phyloP scores from a whole-genome alignment of 2,797 vertebrate species.

The Rhinoraja longicauda region DNA sequence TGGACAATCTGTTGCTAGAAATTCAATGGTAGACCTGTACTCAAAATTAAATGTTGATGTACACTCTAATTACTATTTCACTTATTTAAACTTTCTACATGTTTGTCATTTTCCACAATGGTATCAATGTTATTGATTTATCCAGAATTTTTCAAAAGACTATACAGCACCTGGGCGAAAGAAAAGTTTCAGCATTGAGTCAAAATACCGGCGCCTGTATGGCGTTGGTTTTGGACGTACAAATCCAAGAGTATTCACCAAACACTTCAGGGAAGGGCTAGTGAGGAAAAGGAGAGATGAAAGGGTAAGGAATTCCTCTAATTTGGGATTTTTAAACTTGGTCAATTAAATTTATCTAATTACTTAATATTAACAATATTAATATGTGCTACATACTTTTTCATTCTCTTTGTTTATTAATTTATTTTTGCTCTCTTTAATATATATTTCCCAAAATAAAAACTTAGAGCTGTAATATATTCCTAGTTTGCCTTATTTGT shows the following conservation, averaged over 20 bases:
- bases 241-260: conserved; percentile 49
- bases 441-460: neutral
- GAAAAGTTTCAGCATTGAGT: conserved; percentile 62
- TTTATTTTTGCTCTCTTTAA: neutral
- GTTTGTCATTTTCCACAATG: neutral
- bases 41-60: neutral
- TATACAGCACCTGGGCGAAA: conserved; percentile 53
- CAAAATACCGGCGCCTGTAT: conserved; percentile 62
- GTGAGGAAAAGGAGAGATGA: conserved; percentile 49
- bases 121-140: conserved; percentile 36
- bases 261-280: conserved; percentile 60
- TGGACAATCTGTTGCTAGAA: no score
- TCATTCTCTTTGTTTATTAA: neutral
- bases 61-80: neutral
- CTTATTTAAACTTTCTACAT: neutral
- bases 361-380: neutral
- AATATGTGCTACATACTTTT: neutral
- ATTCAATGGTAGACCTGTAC: no score
- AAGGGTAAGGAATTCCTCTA: conserved; percentile 56
- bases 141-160: conserved; percentile 55
- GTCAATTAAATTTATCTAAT: neutral
- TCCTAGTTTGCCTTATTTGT: neutral
- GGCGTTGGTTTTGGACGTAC: conserved; percentile 59
- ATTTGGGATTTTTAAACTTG: neutral
- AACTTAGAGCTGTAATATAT: neutral